A percentile compares a stretch with the other conserved stretches of the same genome.
Evolutionary conservation across 2,888 invertebrate genomes (phyloP).

Genomic region (Acrobasis suavella): DNA sequence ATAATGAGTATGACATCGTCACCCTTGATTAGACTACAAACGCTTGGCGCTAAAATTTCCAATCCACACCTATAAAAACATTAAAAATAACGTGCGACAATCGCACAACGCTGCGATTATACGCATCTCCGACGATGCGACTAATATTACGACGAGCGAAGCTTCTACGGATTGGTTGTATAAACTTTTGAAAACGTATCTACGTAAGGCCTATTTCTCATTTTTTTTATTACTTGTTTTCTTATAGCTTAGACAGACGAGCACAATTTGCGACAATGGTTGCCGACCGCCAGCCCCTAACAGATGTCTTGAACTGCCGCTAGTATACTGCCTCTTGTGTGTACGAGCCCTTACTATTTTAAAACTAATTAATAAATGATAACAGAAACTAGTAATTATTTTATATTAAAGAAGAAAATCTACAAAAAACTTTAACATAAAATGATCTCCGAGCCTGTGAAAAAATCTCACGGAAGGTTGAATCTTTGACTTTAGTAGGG

Average conservation of each 20-base stretch:
- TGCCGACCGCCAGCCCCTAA: no score
- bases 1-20: constrained; percentile 24
- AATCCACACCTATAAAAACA: background rate
- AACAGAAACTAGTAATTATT: background rate
- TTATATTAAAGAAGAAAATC: no score
- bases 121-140: constrained; percentile 21
- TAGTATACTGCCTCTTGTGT: no score
- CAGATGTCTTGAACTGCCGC: no score
- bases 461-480: no score
- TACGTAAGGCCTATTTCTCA: constrained; percentile 8
- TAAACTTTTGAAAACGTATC: constrained; percentile 5
- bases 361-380: no score
- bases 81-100: constrained; percentile 8
- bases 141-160: constrained; percentile 24
- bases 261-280: no score
- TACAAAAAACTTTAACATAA: background rate
- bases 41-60: constrained; percentile 18
- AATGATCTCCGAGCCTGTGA: no score
- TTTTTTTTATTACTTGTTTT: background rate
- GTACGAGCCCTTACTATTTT: background rate
- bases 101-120: background rate
- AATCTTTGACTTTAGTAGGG: no score
- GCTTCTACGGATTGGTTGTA: constrained; percentile 19
- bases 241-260: no score
- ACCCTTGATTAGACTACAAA: constrained; percentile 22